Base-by-base conservation (phyloP, 1,140 invertebrate genomes). In the Leptopilina clavipes region DNA sequence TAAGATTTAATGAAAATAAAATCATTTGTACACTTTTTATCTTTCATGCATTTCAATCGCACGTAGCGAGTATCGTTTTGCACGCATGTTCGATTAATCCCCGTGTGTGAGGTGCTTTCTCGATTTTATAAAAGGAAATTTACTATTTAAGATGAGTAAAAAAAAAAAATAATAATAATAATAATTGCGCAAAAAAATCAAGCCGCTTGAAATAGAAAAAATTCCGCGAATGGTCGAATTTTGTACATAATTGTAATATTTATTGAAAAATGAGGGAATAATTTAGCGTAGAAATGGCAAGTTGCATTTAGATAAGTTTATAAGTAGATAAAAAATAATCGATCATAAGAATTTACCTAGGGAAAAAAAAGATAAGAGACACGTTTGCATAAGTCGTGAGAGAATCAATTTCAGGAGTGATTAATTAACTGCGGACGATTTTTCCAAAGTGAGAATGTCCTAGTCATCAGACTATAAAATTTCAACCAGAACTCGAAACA, bases 211-310 rank as follows among this genome's bases (percentile, higher is more conserved):
- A 70, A 75, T 43, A 44, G 71, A 37, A 75, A 76, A 74, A 76
- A 71, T 75, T 74, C 52, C 71, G 59, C 71, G 75, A 76, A 73
- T 73, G 65, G 74, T 52, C 77, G 72, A 76, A 40, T 40, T 40
- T 75, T 90, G 89, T 90, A 90, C 84, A 90, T 90, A 90, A 78
- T 88, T 90, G 89, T 90, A 90, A 90, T 89, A 89, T 90, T 89
- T 90, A 90, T 90, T 89, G 80, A 84, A 31, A 31, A 31, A 31
- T 83, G 80, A 83, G 71, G 78, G 73, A 79, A 79, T 76, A 77
- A 71, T 84, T 87, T 81, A 76, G 77, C 79, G 74, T 89, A 87
- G 82, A 77, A n/a, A 77, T 74, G 83, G 74, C 79, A 84, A 40
- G 74, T 81, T 82, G 81, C 81, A 82, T 84, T 82, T 82, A 83